Evolutionary conservation across 1,140 invertebrate species (phyloP), one percentile per base, ranked within the genome.

Genomic region (Laupala kohalensis): DNA sequence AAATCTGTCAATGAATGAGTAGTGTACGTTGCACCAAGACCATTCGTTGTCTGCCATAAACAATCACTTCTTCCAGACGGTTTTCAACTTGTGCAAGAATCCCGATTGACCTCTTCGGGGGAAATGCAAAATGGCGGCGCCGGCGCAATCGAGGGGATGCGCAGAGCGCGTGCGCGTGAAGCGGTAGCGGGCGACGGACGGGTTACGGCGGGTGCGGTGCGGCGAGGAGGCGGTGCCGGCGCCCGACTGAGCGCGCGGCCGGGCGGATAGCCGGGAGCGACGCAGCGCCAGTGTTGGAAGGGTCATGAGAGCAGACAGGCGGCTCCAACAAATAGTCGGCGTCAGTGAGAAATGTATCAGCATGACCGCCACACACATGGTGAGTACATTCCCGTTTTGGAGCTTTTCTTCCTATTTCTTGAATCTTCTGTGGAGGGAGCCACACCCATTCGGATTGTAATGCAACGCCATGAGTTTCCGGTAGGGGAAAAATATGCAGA

Each of bases 221-320:
- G 37, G 63, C 30, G 63, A 27, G 63, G 23, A 1, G 63, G 70
- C 25, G 37, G 23, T 63, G 25, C 63, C 25, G 26, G n/a, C n/a
- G n/a, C n/a, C 19, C 23, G 53, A 13, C 66, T 24, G 24, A 15
- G 69, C 25, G 27, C 53, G 53, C 30, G 24, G 9, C 26, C 19
- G 25, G 53, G 69, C 5, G 15, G 68, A 25, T 15, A 28, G 68
- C 26, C 19, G 5, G 28, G 27, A 19, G 30, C 53, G 69, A 37
- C 53, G 4, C 26, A 3, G 53, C 71, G n/a, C 9, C 71, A 72
- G 71, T 72, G 71, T 72, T 68, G 37, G 71, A 66, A 72, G 66
- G 71, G 71, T 72, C 71, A 72, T 72, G 71, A 37, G 67, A 28
- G 71, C n/a, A 72, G 71, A 72, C 67, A 15, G 65, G 29, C 66